Evolutionary conservation across 2,888 invertebrate species (phyloP).

Genomic region (Hesperia comma): DNA sequence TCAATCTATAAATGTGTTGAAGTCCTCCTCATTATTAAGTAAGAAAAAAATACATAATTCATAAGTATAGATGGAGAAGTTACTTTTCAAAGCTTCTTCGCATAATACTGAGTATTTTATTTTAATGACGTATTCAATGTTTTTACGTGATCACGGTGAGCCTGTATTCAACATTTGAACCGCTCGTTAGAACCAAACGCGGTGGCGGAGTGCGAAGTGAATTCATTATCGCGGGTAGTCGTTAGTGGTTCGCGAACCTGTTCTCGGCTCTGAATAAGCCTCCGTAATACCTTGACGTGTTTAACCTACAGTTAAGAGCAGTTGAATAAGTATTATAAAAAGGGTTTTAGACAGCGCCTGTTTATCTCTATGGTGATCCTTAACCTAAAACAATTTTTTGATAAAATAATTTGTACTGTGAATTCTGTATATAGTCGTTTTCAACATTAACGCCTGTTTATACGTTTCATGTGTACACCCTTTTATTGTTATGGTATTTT

Average conservation of each 20-base stretch:
- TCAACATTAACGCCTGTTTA: too few species aligned
- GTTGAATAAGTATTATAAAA: background rate
- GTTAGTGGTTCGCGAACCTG: slow-evolving; percentile 76
- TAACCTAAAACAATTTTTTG: too few species aligned
- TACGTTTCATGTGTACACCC: too few species aligned
- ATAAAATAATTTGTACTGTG: too few species aligned
- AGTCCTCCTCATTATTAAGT: too few species aligned
- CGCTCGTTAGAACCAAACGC: slow-evolving; percentile 59
- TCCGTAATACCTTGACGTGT: slow-evolving; percentile 58
- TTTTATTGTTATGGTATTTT: too few species aligned
- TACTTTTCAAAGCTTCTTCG: slow-evolving; percentile 12
- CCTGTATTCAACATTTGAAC: slow-evolving; percentile 57
- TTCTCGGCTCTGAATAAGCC: slow-evolving; percentile 77
- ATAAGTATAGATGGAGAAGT: background rate
- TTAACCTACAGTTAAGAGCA: background rate
- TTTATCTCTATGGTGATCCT: background rate
- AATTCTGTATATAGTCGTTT: too few species aligned
- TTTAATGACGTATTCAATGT: slow-evolving; percentile 51
- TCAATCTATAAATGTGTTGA: too few species aligned
- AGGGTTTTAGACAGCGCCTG: background rate
- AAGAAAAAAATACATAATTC: background rate
- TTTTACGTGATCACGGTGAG: slow-evolving; percentile 44
- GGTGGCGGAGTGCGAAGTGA: slow-evolving; percentile 67
- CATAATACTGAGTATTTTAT: slow-evolving; percentile 33
- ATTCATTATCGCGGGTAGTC: slow-evolving; percentile 78